Percentiles rank a stretch among this genome's conserved stretches.
phyloP scores from a whole-genome alignment of 2,888 invertebrate species.

The Tenthredo livida region DNA sequence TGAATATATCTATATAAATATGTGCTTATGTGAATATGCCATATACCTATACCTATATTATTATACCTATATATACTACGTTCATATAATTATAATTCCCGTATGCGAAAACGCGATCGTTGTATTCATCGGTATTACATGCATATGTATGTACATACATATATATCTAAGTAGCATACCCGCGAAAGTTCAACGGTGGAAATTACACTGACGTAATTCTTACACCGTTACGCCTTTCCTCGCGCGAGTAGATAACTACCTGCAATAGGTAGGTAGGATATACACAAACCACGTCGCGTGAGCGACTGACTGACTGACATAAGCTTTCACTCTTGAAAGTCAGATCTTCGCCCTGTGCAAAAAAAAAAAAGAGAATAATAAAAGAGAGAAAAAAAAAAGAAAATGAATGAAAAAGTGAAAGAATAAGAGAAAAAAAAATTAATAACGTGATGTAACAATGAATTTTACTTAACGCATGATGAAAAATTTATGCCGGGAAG shows the following conservation, averaged over 20 bases:
- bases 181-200: constrained; percentile 30
- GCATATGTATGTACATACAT: not conserved
- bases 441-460: not conserved
- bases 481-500: no score
- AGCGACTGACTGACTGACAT: constrained; percentile 3
- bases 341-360: not conserved
- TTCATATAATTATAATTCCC: constrained; percentile 5
- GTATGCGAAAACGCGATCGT: not conserved
- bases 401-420: no score
- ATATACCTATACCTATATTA: not conserved
- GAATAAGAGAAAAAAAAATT: not conserved
- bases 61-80: not conserved
- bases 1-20: not conserved
- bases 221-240: constrained; percentile 23
- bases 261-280: not conserved
- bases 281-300: not conserved
- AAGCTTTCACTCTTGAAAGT: constrained; percentile 1
- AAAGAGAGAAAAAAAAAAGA: not conserved
- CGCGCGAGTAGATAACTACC: not conserved
- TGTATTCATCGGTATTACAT: not conserved
- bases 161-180: not conserved
- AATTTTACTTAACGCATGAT: no score
- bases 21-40: not conserved
- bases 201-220: constrained; percentile 32
- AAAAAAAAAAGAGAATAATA: not conserved